Conservation (phyloP, 1,140 invertebrate species). For the Dendroctonus ponderosae region DNA sequence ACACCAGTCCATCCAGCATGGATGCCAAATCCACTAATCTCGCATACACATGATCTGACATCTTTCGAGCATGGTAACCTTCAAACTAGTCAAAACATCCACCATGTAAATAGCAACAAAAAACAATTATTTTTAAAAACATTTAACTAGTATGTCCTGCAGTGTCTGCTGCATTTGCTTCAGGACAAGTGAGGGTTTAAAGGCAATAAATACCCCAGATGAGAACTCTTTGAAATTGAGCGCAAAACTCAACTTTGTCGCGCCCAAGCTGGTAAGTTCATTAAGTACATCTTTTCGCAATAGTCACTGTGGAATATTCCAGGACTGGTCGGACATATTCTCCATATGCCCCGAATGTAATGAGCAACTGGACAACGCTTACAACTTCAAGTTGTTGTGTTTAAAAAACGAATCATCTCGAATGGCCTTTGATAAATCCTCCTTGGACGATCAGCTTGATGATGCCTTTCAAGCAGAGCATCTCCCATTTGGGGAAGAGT, state of each 20-base stretch:
- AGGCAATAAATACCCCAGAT: not conserved
- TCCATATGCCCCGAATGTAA: slow-evolving; percentile 29
- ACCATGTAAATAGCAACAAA: too few relatives aligned
- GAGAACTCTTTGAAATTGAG: slow-evolving; percentile 15
- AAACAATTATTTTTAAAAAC: too few relatives aligned
- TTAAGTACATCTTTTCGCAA: too few relatives aligned
- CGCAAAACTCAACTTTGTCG: slow-evolving; percentile 23
- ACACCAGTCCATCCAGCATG: too few relatives aligned
- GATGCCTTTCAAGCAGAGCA: too few relatives aligned
- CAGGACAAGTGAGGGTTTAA: too few relatives aligned
- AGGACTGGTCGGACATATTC: slow-evolving; percentile 21
- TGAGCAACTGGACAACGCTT: slow-evolving; percentile 17
- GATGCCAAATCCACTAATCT: too few relatives aligned
- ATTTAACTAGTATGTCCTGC: too few relatives aligned
- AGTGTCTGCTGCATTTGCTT: too few relatives aligned
- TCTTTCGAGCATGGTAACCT: too few relatives aligned
- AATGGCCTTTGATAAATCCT: not conserved
- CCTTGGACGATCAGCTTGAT: not conserved
- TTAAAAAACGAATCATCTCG: slow-evolving; percentile 8
- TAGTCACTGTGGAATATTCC: not conserved
- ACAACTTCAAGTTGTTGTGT: slow-evolving; percentile 13
- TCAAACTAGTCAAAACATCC: too few relatives aligned
- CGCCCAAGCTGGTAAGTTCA: slow-evolving; percentile 25
- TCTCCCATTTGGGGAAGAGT: not conserved
- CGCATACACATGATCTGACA: too few relatives aligned